phyloP scores from a whole-genome alignment of 2,888 invertebrate species.

The Reticulitermes lucifugus region DNA sequence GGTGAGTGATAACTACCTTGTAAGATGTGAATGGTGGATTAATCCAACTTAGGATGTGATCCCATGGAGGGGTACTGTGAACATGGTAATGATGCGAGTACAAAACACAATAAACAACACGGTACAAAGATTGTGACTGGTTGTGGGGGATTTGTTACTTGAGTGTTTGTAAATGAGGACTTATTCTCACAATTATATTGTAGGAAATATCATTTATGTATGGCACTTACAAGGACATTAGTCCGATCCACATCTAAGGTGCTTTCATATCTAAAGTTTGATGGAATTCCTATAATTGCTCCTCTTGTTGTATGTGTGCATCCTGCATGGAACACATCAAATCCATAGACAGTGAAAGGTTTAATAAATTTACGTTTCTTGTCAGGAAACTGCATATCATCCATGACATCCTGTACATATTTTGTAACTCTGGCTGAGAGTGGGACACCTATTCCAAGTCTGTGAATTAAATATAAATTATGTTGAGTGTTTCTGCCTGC shows the following conservation, averaged over 20 bases:
- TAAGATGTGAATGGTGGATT: too few relatives aligned
- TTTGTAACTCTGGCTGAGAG: slow-evolving; percentile 66
- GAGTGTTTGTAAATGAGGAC: too few relatives aligned
- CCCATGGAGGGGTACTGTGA: too few relatives aligned
- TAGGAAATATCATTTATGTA: not conserved
- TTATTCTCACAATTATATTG: too few relatives aligned
- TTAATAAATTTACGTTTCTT: slow-evolving; percentile 66
- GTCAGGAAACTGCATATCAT: slow-evolving; percentile 69
- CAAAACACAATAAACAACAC: too few relatives aligned
- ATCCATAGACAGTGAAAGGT: slow-evolving; percentile 80
- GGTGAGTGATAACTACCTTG: too few relatives aligned
- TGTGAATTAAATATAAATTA: slow-evolving; percentile 58
- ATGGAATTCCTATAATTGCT: slow-evolving; percentile 78
- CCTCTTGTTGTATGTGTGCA: slow-evolving; percentile 68
- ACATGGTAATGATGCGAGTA: too few relatives aligned
- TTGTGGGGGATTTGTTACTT: too few relatives aligned
- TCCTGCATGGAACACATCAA: slow-evolving; percentile 80
- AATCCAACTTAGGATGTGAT: too few relatives aligned
- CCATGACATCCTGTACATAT: slow-evolving; percentile 70
- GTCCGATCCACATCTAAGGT: slow-evolving; percentile 69
- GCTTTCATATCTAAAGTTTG: slow-evolving; percentile 73
- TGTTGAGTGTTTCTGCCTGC: too few relatives aligned
- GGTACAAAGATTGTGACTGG: too few relatives aligned
- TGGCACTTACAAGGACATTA: slow-evolving; percentile 66
- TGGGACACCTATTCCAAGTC: slow-evolving; percentile 71